Percentiles rank a stretch among this genome's conserved stretches.
These are phyloP conservation scores for Lanius collurio DNA, from an alignment of 2,113 vertebrate genomes.

Conservation along the genomic window DNA sequence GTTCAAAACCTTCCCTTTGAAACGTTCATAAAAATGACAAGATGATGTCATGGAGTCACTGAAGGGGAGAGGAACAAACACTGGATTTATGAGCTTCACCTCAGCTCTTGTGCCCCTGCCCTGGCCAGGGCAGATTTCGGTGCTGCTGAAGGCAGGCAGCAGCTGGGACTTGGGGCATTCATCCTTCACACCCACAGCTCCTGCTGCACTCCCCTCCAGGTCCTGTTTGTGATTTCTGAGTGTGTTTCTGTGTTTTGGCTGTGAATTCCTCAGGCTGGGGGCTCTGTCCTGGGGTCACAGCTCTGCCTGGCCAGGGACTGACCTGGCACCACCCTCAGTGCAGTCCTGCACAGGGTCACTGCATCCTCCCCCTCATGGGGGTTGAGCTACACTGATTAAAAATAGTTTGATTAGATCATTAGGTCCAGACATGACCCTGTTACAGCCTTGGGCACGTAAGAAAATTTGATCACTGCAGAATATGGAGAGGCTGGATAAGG, in stretches of 20 bases:
- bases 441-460: background rate
- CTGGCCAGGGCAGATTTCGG: background rate
- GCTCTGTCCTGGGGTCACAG: background rate
- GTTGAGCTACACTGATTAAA: background rate
- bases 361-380: background rate
- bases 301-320: background rate
- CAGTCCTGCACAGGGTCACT: background rate
- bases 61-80: background rate
- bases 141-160: background rate
- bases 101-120: background rate
- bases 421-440: background rate
- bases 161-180: background rate
- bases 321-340: fast-evolving
- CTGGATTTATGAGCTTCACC: background rate
- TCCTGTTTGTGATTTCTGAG: background rate
- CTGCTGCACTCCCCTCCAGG: background rate
- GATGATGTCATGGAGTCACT: background rate
- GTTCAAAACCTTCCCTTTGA: background rate
- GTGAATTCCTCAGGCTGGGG: background rate
- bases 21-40: background rate
- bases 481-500: background rate
- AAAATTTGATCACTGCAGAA: background rate
- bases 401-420: background rate
- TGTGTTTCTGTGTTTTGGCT: background rate
- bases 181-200: background rate